Percentiles rank a stretch among this genome's conserved stretches.
Evolutionary conservation across 2,797 vertebrate species (phyloP).

Genomic region (Pseudochirops cupreus): DNA sequence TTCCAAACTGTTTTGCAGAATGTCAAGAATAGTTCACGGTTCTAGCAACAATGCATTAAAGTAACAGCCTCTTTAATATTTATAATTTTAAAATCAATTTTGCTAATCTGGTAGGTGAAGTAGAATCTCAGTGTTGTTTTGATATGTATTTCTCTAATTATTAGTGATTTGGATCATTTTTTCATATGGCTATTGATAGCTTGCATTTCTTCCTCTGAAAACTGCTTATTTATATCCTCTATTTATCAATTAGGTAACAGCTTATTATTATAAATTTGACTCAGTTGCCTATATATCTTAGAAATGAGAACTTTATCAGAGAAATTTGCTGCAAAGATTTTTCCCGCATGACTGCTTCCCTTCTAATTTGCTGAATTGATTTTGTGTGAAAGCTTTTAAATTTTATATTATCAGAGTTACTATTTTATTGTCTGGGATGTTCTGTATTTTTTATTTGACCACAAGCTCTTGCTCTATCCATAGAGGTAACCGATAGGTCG

Average conservation of each 20-base stretch:
- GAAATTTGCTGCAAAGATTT: background rate
- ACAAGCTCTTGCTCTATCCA: background rate
- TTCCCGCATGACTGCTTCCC: background rate
- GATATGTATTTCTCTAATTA: background rate
- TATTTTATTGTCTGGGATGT: background rate
- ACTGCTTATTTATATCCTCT: background rate
- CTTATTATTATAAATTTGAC: background rate
- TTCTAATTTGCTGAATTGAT: background rate
- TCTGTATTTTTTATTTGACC: background rate
- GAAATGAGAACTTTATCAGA: background rate
- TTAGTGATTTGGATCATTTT: background rate
- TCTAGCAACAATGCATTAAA: background rate
- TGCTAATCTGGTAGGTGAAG: background rate
- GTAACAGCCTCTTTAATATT: background rate
- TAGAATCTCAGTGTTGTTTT: background rate
- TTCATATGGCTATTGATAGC: background rate
- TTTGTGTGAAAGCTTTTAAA: background rate
- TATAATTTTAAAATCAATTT: background rate
- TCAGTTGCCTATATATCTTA: background rate
- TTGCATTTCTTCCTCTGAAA: background rate
- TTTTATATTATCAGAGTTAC: background rate
- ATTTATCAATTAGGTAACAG: background rate
- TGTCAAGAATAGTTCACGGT: background rate
- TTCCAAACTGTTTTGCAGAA: background rate
- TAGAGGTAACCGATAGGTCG: background rate